Conservation (phyloP, 2,113 vertebrate species). For the Galbula dea region DNA sequence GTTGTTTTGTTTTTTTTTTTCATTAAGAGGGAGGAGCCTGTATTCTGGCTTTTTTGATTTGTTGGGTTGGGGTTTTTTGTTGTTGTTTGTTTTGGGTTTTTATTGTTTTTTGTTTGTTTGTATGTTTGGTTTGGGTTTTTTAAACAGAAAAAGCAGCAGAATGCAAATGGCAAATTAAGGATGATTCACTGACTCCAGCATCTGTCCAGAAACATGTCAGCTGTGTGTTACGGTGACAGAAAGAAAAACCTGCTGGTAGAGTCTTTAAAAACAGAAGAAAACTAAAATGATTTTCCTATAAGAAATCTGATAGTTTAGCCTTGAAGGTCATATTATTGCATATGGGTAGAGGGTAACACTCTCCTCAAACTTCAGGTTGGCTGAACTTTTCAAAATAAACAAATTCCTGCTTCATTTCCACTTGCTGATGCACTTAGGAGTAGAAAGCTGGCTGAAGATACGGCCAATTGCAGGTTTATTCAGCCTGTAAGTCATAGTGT, state of each 20-base stretch:
- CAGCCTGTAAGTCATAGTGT: constrained; percentile 6
- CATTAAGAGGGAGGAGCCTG: background rate
- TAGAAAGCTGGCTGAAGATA: background rate
- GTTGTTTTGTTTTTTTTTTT: background rate
- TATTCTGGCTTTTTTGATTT: too few species aligned
- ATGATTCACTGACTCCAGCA: background rate
- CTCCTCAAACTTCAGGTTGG: background rate
- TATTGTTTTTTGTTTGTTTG: too few species aligned
- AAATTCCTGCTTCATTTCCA: background rate
- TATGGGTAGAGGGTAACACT: background rate
- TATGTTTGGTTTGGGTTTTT: background rate
- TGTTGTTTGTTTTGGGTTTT: too few species aligned
- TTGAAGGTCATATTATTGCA: background rate
- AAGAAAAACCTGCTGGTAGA: constrained; percentile 28
- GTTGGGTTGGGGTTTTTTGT: too few species aligned
- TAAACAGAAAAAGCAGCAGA: background rate
- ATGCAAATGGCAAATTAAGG: constrained; percentile 9
- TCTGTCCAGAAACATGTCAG: constrained; percentile 41
- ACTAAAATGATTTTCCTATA: background rate
- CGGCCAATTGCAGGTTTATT: constrained; percentile 16
- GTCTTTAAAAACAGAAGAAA: background rate
- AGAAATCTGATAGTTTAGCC: background rate
- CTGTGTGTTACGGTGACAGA: background rate
- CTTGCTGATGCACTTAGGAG: background rate
- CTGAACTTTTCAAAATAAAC: constrained; percentile 26